phyloP scores from a whole-genome alignment of 2,797 vertebrate species.

The Tapirus indicus region DNA sequence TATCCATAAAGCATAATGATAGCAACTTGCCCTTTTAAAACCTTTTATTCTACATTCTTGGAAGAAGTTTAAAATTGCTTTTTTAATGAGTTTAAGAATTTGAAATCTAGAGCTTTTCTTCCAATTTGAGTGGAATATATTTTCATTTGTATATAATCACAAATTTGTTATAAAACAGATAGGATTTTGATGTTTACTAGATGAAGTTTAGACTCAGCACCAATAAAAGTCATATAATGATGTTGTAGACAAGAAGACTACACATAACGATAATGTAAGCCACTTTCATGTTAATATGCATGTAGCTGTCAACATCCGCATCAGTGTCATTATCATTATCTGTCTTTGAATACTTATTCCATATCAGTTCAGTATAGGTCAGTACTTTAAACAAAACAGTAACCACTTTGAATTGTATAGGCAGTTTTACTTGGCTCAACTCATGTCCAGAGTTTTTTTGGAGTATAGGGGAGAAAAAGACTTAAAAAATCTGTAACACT shows the following conservation, averaged over 20 bases:
- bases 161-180: constrained; percentile 6
- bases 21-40: constrained; percentile 27
- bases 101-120: constrained; percentile 60
- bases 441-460: not conserved
- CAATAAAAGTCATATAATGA: not conserved
- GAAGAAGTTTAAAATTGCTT: constrained; percentile 56
- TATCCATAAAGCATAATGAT: constrained; percentile 26
- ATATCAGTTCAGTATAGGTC: not conserved
- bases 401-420: constrained; percentile 20
- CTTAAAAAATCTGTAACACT: not conserved
- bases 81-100: constrained; percentile 56
- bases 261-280: not conserved
- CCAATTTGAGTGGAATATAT: not conserved
- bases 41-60: constrained; percentile 31
- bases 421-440: constrained; percentile 28
- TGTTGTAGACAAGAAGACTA: not conserved
- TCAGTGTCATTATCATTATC: not conserved
- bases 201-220: constrained; percentile 28
- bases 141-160: constrained; percentile 47
- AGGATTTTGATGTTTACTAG: constrained; percentile 31
- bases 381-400: constrained; percentile 23
- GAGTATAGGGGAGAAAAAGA: not conserved
- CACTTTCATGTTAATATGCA: not conserved
- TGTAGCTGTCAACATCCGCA: not conserved
- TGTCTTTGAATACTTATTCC: constrained; percentile 26